Conservation (phyloP, 2,113 vertebrate genomes). For the Cinclus mexicanus region DNA sequence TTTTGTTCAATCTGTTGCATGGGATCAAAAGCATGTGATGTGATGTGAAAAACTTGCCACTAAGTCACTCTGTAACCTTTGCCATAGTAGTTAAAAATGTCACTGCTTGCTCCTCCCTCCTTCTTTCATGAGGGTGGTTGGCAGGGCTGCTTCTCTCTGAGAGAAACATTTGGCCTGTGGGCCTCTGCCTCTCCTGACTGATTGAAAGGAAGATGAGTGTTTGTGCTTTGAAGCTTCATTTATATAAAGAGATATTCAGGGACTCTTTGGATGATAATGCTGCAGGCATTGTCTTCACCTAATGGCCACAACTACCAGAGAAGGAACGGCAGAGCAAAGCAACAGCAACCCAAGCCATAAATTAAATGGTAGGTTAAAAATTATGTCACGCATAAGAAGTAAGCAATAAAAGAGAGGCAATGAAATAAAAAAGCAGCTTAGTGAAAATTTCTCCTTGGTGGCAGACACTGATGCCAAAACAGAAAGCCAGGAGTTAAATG, state of each 20-base stretch:
- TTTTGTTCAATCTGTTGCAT: background rate
- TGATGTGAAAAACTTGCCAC: background rate
- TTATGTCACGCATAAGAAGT: background rate
- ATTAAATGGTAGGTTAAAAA: background rate
- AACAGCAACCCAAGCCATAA: background rate
- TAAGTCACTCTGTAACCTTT: background rate
- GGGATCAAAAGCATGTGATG: background rate
- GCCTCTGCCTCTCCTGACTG: background rate
- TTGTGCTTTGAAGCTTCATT: background rate
- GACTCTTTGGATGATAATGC: background rate
- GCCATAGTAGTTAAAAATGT: background rate
- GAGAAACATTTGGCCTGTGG: background rate
- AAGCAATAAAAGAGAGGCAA: background rate
- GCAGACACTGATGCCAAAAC: background rate
- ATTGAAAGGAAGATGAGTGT: background rate
- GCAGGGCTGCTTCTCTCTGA: background rate
- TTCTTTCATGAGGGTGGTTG: rapidly evolving
- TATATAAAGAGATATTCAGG: background rate
- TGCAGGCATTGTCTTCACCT: background rate
- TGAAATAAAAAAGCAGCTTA: background rate
- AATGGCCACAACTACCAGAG: background rate
- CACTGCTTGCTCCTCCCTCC: no score
- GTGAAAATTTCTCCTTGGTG: background rate
- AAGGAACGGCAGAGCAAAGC: background rate
- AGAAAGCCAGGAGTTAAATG: background rate